Base-by-base conservation (phyloP, 2,797 vertebrate genomes). In the Poecilia velifera region DNA sequence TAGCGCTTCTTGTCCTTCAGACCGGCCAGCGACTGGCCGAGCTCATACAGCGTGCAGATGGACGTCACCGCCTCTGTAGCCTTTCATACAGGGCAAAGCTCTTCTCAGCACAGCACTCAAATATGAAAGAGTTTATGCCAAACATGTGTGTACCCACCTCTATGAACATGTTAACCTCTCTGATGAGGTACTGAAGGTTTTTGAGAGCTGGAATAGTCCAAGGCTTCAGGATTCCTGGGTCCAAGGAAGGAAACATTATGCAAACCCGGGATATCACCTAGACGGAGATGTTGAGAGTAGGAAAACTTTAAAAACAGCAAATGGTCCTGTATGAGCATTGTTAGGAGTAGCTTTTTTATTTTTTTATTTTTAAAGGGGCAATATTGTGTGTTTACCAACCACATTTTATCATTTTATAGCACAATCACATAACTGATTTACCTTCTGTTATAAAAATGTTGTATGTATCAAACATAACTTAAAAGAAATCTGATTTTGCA, bases 1-100 rank as follows among this genome's bases (percentile, higher is more conserved):
- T 94, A 97, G 47, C 51, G 93, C 75, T 94, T 95, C 91, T 96
- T 96, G 92, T 95, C 88, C 90, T 97, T 96, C 49, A 97, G 91
- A 20, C 85, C 88, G 0, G 95, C 96, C 79, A 97, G 86, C 0
- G 92, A 85, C 72, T 94, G 94, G 51, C 94, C 94, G 72, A 97
- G 80, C 91, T 97, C 96, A 3, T 97, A 95, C 75, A 97, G 89
- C 1, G 96, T 97, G 74, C 92, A 95, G 72, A 96, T 82, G 41
- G 91, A 90, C 1, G 89, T 82, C 73, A 89, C 86, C 0, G 89
- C 84, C 49, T 95, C 94, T 25, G 91, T 81, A 36, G 92, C 91
- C 96, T 96, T 81, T 72, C 1, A 78, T 12, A 76, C 14, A 70
- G 3, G 72, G 39, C 28, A 13, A 72, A 12, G 43, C 6, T 5